Conservation (phyloP, 1,140 invertebrate species). For the Aleiodes sp. region DNA sequence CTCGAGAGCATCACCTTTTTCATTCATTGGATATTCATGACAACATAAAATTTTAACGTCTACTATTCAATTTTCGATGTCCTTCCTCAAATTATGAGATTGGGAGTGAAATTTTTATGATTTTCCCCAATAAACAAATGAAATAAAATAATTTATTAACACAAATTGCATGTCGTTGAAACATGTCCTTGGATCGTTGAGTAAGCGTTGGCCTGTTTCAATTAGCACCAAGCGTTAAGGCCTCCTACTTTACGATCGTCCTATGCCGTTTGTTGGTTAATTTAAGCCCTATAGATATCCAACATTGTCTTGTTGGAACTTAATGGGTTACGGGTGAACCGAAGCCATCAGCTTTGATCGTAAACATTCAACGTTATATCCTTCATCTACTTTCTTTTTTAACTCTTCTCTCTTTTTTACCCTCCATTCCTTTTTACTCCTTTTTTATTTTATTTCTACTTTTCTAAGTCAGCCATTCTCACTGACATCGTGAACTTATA, state of each 20-base stretch:
- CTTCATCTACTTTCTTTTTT: not conserved
- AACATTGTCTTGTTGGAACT: not conserved
- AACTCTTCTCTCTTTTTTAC: not conserved
- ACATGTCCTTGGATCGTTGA: too few species aligned
- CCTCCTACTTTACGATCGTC: not conserved
- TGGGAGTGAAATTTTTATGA: too few species aligned
- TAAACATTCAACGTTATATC: not conserved
- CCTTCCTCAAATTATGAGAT: too few species aligned
- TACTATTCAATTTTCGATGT: too few species aligned
- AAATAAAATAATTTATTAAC: too few species aligned
- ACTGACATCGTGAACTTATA: constrained; percentile 44
- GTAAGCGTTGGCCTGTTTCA: not conserved
- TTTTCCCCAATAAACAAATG: too few species aligned
- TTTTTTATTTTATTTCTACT: not conserved
- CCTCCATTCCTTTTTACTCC: constrained; percentile 5
- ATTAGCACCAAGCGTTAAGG: not conserved
- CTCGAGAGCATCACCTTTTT: too few species aligned
- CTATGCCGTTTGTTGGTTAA: not conserved
- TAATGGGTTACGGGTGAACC: not conserved
- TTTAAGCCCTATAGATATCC: not conserved
- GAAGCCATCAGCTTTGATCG: not conserved
- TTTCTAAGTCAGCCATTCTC: constrained; percentile 13
- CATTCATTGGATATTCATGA: too few species aligned
- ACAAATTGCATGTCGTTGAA: too few species aligned
- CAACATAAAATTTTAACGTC: too few species aligned